Evolutionary conservation across 2,797 vertebrate species (phyloP).

Genomic region (Gephyroberyx darwinii): DNA sequence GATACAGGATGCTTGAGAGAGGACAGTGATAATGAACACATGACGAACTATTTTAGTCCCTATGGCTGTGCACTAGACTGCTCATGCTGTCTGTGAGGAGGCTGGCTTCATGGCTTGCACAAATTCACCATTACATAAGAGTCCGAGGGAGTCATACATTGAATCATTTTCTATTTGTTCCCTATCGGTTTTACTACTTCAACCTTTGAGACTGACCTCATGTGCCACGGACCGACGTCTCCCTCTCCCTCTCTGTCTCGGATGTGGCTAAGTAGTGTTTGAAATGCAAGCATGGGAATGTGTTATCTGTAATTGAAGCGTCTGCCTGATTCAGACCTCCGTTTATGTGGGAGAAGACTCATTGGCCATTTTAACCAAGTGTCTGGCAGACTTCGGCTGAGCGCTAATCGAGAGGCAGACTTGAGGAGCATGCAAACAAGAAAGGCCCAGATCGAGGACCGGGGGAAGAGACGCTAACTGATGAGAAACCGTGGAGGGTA

Average conservation of each 20-base stretch:
- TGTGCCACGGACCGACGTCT: slow-evolving; percentile 32
- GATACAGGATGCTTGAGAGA: slow-evolving; percentile 52
- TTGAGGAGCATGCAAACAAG: slow-evolving; percentile 47
- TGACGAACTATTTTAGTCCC: slow-evolving; percentile 67
- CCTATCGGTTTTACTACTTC: slow-evolving; percentile 11
- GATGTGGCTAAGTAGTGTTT: slow-evolving; percentile 32
- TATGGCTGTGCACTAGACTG: slow-evolving; percentile 50
- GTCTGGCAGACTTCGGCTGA: slow-evolving; percentile 44
- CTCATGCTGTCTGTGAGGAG: slow-evolving; percentile 58
- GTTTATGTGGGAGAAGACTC: slow-evolving; percentile 46
- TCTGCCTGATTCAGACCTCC: slow-evolving; percentile 32
- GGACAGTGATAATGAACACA: slow-evolving; percentile 65
- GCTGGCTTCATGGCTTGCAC: slow-evolving; percentile 42
- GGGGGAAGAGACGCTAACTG: slow-evolving; percentile 12
- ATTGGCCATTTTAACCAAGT: slow-evolving; percentile 52
- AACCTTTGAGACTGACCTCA: slow-evolving; percentile 36
- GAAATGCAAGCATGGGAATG: slow-evolving; percentile 40
- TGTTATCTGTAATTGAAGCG: slow-evolving; percentile 54
- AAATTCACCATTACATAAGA: slow-evolving; percentile 66
- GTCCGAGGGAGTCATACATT: slow-evolving; percentile 53
- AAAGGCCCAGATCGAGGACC: slow-evolving; percentile 13
- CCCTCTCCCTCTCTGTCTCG: neutral
- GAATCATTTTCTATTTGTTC: slow-evolving; percentile 37
- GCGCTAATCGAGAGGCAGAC: slow-evolving; percentile 53
- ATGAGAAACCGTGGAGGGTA: too few relatives aligned